Percentiles rank a stretch among this genome's conserved stretches.
Conservation (phyloP, 2,888 invertebrate species). For the Linnaemya tessellans region DNA sequence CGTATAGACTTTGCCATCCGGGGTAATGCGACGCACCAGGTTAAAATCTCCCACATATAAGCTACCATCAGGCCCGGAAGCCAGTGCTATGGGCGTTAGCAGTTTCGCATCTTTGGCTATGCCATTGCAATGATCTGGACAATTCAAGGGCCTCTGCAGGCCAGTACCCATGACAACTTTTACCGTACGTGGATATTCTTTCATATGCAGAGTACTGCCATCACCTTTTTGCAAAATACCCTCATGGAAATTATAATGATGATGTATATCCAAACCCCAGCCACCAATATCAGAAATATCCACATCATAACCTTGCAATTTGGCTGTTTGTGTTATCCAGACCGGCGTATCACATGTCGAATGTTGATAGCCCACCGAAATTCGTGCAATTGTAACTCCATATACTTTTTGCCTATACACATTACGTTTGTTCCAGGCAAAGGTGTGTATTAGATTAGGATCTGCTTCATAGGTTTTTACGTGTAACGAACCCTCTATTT, state of each 20-base stretch:
- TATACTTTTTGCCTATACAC: slow-evolving; percentile 98
- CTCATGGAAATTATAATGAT: slow-evolving; percentile 99
- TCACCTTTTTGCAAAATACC: slow-evolving; percentile 99
- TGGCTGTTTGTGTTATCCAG: slow-evolving; percentile 97
- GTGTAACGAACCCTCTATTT: slow-evolving; percentile 96
- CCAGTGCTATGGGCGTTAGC: slow-evolving; percentile 95
- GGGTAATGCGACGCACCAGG: slow-evolving; percentile 94
- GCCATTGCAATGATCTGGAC: slow-evolving; percentile 94
- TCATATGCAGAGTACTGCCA: slow-evolving; percentile 96
- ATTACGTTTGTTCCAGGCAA: slow-evolving; percentile 99
- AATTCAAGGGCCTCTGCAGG: slow-evolving; percentile 91
- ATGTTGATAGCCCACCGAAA: slow-evolving; percentile 97
- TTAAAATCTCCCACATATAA: slow-evolving; percentile 99
- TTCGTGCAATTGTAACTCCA: slow-evolving; percentile 93
- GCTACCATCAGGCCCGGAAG: slow-evolving; percentile 97
- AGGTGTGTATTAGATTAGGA: slow-evolving; percentile 96
- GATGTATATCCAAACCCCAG: slow-evolving; percentile 99
- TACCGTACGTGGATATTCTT: slow-evolving; percentile 94
- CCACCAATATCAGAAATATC: slow-evolving; percentile 98
- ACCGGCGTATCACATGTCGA: slow-evolving; percentile 92
- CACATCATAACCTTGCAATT: slow-evolving; percentile 97
- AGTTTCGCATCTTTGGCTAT: slow-evolving; percentile 93
- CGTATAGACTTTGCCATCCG: slow-evolving; percentile 94
- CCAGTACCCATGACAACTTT: slow-evolving; percentile 97
- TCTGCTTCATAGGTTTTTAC: slow-evolving; percentile 98